These are phyloP conservation scores for Flabesymbios commensalis DNA, from an alignment of 2,888 invertebrate species.

Conservation along the genomic window DNA sequence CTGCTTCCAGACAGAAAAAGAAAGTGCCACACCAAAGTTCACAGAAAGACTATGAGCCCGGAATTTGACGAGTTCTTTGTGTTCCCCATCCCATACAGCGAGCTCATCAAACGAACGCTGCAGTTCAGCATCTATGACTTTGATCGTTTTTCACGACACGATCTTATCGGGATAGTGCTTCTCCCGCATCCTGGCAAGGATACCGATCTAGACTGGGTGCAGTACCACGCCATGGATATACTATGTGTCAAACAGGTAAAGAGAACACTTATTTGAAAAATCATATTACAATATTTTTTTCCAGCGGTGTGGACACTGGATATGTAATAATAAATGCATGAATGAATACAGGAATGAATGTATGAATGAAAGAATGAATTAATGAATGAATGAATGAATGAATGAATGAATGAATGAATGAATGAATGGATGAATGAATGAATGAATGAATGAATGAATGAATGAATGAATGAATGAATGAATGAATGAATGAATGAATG, in stretches of 20 bases:
- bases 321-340: too few species aligned
- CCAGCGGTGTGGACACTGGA: too few species aligned
- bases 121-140: conserved; percentile 89
- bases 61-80: conserved; percentile 84
- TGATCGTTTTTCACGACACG: conserved; percentile 84
- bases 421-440: too few species aligned
- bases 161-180: conserved; percentile 83
- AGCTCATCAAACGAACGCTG: conserved; percentile 74
- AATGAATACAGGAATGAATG: too few species aligned
- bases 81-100: conserved; percentile 79
- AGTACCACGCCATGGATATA: conserved; percentile 72
- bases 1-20: conserved; percentile 82
- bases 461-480: too few species aligned
- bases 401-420: too few species aligned
- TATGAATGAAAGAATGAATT: too few species aligned
- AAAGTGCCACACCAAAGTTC: conserved; percentile 61
- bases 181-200: conserved; percentile 71
- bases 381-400: too few species aligned
- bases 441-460: too few species aligned
- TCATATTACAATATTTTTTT: too few species aligned
- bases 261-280: too few species aligned
- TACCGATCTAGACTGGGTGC: conserved; percentile 78
- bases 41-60: conserved; percentile 78
- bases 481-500: too few species aligned
- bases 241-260: conserved; percentile 66